Evolutionary conservation across 2,797 vertebrate species (phyloP), one percentile per base, ranked within the genome.

Genomic region (Xiphorhynchus erythropygius): DNA sequence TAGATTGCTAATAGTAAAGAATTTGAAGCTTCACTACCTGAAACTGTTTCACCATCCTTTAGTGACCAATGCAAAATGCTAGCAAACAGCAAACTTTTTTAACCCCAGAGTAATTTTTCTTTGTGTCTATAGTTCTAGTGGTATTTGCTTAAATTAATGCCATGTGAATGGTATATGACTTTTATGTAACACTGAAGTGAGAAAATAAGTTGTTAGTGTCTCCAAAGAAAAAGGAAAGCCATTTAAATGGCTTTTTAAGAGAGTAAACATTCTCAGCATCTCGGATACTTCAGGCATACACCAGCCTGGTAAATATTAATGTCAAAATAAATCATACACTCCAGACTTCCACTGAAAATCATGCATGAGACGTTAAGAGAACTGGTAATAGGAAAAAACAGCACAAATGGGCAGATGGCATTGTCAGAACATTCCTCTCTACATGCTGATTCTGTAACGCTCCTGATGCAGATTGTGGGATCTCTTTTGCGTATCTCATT

Each of bases 341-440:
- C 78, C 81, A 35, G 47, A 93, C 57, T 96, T 93, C 76, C 87
- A 68, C 62, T 85, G 79, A 96, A 96, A 90, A 92, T 93, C 76
- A 78, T n/a, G 87, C 76, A 86, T 71, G 92, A 95, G 91, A 87
- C 79, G 63, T 69, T 86, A 84, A 71, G 71, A 84, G 59, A 87
- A 65, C 50, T 73, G 75, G 59, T 81, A 71, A 76, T 27, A 73
- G 79, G 73, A 70, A 93, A 69, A 93, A 47, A 53, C n/a, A 78
- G 76, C 67, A 65, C 59, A 95, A 93, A 94, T 33, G 94, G 92
- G 94, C 96, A 97, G 95, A 96, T 96, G 95, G 95, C 86, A 82
- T 86, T 96, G 89, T 88, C 94, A 94, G 94, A 96, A 94, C 89
- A 86, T 35, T 79, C 85, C 92, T 94, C 65, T 91, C 89, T 53